phyloP scores from a whole-genome alignment of 2,113 vertebrate genomes.

The Heptranchias perlo region DNA sequence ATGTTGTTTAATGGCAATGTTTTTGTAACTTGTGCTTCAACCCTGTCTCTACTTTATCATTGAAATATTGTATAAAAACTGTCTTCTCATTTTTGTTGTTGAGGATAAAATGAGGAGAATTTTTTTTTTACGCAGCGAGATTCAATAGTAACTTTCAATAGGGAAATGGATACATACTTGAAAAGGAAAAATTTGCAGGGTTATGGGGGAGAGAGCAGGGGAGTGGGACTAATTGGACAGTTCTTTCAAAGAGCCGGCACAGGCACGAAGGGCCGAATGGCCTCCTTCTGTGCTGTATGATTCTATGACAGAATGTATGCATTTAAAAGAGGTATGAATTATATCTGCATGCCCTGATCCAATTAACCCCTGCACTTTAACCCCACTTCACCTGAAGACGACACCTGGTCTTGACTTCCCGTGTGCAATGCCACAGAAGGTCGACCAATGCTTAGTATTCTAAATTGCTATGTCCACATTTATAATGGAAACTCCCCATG shows the following conservation, averaged over 20 bases:
- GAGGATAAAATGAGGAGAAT: too few species aligned
- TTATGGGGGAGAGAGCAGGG: background rate
- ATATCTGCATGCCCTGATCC: background rate
- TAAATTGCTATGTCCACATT: too few species aligned
- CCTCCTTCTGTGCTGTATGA: background rate
- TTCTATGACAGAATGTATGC: background rate
- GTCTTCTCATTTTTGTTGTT: too few species aligned
- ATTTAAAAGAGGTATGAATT: background rate
- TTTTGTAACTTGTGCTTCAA: too few species aligned
- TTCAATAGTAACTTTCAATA: background rate
- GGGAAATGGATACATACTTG: background rate
- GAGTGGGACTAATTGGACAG: background rate
- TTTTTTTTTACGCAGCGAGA: background rate
- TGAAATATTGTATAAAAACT: too few species aligned
- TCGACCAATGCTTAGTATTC: too few species aligned
- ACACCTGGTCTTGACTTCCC: too few species aligned
- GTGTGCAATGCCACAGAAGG: too few species aligned
- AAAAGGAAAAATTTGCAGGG: background rate
- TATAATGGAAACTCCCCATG: too few species aligned
- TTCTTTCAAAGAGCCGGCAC: background rate
- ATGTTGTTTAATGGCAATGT: too few species aligned
- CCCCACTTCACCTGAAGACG: background rate
- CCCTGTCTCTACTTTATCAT: too few species aligned
- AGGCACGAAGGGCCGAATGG: background rate
- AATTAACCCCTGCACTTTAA: background rate